phyloP scores from a whole-genome alignment of 2,113 vertebrate species.

The Camelus bactrianus region DNA sequence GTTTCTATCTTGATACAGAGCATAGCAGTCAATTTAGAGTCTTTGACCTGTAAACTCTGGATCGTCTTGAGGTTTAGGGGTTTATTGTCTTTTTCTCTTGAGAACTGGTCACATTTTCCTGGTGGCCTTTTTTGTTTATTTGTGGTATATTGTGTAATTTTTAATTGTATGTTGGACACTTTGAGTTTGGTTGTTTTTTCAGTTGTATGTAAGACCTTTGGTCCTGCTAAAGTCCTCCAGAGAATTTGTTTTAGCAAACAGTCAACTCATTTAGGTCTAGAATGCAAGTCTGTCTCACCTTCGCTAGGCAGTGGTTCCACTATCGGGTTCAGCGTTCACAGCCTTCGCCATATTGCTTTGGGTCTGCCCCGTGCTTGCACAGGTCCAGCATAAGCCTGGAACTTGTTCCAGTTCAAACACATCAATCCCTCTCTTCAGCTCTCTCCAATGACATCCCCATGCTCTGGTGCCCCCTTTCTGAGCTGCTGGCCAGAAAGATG shows the following conservation, averaged over 20 bases:
- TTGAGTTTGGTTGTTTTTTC: neutral
- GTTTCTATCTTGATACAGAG: neutral
- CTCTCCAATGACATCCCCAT: neutral
- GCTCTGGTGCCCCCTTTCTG: neutral
- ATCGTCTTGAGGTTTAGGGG: neutral
- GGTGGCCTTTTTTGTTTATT: neutral
- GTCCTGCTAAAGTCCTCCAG: neutral
- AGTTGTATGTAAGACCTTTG: neutral
- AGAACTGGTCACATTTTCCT: neutral
- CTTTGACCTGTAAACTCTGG: constrained; percentile 1
- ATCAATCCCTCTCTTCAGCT: neutral
- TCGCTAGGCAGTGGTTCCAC: neutral
- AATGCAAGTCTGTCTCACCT: neutral
- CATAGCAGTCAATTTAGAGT: neutral
- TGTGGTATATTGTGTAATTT: neutral
- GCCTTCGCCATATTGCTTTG: neutral
- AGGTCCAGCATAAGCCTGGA: neutral
- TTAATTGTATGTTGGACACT: neutral
- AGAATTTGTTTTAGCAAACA: neutral
- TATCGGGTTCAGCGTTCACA: neutral
- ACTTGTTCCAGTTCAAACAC: neutral
- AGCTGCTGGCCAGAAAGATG: neutral
- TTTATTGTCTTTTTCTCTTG: neutral
- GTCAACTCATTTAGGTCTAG: neutral
- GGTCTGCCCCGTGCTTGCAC: neutral